Conservation (phyloP, 2,797 vertebrate genomes). For the Pygocentrus nattereri region DNA sequence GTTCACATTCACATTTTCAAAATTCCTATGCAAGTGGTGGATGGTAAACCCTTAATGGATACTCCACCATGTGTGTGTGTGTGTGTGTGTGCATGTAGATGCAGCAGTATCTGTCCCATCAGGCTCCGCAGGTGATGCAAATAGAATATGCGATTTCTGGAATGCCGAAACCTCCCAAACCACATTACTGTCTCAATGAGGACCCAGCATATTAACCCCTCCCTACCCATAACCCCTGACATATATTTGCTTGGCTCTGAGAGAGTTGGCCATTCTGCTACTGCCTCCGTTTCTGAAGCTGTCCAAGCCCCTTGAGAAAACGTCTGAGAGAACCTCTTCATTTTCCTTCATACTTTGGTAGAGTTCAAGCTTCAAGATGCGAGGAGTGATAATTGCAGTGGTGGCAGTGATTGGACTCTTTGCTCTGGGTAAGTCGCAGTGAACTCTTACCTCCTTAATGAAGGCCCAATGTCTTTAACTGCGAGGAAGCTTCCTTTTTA, state of each 20-base stretch:
- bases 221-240: not conserved
- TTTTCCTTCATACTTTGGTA: not conserved
- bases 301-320: not conserved
- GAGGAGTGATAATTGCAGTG: conserved; percentile 63
- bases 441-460: too few relatives aligned
- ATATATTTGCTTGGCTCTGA: not conserved
- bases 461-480: too few relatives aligned
- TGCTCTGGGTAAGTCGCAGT: conserved; percentile 68
- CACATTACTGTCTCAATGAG: not conserved
- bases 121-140: not conserved
- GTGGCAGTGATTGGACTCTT: conserved; percentile 66
- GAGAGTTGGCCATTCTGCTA: not conserved
- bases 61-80: not conserved
- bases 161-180: not conserved
- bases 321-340: too few relatives aligned
- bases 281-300: not conserved
- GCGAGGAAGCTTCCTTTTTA: too few relatives aligned
- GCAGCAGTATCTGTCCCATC: not conserved
- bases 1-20: too few relatives aligned
- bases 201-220: not conserved
- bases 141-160: not conserved
- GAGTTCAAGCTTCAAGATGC: conserved; percentile 63
- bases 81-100: not conserved
- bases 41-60: not conserved
- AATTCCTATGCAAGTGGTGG: too few relatives aligned